Evolutionary conservation across 2,797 vertebrate genomes (phyloP).

Genomic region (Argya squamiceps): DNA sequence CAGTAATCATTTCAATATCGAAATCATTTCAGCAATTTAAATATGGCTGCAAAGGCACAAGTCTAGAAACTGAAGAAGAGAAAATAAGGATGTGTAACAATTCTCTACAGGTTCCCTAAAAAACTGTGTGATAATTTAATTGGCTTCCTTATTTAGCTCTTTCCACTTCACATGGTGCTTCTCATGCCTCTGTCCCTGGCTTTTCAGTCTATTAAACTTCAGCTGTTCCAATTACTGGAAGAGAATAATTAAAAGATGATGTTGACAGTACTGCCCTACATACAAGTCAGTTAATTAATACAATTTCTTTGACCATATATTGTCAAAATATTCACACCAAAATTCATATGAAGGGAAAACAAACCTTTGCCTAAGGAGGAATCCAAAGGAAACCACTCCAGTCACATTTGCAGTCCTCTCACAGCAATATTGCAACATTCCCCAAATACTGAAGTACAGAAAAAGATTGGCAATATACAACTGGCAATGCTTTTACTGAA

Average conservation of each 20-base stretch:
- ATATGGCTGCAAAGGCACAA: neutral
- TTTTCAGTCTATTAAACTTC: neutral
- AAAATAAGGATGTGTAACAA: neutral
- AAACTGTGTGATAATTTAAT: neutral
- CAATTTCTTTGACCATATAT: neutral
- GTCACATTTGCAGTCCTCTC: neutral
- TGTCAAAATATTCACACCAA: neutral
- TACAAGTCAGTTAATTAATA: neutral
- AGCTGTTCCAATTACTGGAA: neutral
- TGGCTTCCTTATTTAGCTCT: neutral
- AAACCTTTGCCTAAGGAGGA: neutral
- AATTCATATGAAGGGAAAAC: neutral
- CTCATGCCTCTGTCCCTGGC: neutral
- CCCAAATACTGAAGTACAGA: neutral
- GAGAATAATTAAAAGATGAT: neutral
- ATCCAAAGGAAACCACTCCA: neutral
- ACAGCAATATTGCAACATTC: neutral
- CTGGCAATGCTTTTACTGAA: neutral
- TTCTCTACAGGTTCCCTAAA: neutral
- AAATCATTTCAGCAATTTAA: neutral
- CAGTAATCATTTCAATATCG: neutral
- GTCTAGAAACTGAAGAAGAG: neutral
- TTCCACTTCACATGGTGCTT: neutral
- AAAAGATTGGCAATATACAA: neutral
- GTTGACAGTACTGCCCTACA: neutral